These are phyloP conservation scores for Mungos mungo DNA, from an alignment of 2,113 vertebrate genomes.

Conservation along the genomic window DNA sequence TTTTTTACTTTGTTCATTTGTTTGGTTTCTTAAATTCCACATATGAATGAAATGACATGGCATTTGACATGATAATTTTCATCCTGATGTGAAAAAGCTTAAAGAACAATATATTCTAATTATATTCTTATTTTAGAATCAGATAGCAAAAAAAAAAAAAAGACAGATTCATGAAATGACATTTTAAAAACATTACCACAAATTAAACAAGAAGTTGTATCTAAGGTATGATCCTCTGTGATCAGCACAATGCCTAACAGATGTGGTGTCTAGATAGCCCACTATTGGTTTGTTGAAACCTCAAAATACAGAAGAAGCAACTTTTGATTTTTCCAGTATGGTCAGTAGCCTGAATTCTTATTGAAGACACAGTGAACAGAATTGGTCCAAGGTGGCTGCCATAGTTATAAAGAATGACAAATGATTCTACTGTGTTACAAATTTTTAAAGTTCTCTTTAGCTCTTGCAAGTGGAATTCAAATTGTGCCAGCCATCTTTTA, in stretches of 20 bases:
- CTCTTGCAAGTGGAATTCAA: slow-evolving; percentile 60
- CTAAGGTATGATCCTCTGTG: not conserved
- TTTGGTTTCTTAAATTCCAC: not conserved
- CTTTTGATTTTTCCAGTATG: not conserved
- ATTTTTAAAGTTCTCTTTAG: slow-evolving; percentile 69
- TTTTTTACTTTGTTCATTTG: not conserved
- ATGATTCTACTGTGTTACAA: slow-evolving; percentile 31
- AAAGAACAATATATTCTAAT: not conserved
- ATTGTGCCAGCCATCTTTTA: slow-evolving; percentile 79
- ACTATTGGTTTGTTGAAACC: not conserved
- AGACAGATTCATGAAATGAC: not conserved
- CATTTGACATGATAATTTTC: not conserved
- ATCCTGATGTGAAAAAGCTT: not conserved
- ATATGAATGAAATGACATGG: not conserved
- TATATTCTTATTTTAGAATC: slow-evolving; percentile 47
- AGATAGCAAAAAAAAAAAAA: not conserved
- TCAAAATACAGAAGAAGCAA: not conserved
- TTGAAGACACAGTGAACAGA: not conserved
- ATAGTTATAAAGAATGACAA: slow-evolving; percentile 16
- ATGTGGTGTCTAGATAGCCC: not conserved
- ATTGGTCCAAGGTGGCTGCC: not conserved
- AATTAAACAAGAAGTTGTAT: not conserved
- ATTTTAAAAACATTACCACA: slow-evolving; percentile 21
- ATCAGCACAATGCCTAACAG: not conserved
- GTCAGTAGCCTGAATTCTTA: not conserved